phyloP scores from a whole-genome alignment of 2,113 vertebrate species.

The Eudyptes chrysolophus region DNA sequence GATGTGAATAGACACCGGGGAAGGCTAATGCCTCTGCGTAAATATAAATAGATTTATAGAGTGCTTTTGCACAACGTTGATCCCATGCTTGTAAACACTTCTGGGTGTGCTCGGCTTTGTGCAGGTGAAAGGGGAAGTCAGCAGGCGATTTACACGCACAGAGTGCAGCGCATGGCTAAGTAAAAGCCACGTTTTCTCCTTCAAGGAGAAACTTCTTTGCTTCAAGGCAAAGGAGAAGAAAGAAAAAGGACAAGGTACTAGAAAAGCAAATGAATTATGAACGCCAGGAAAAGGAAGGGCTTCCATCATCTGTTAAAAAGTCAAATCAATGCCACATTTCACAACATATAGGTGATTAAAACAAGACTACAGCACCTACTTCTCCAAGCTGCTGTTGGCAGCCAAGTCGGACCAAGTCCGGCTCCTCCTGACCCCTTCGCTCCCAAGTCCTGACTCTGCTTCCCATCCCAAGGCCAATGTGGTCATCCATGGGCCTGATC shows the following conservation, averaged over 20 bases:
- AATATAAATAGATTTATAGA: background rate
- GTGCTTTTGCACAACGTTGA: background rate
- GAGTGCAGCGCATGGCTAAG: background rate
- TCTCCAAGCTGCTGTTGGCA: background rate
- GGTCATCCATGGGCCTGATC: background rate
- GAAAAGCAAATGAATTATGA: background rate
- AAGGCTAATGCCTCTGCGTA: background rate
- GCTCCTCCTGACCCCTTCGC: background rate
- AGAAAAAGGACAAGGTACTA: background rate
- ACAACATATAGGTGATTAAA: background rate
- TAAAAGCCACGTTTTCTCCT: background rate
- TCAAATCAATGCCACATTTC: background rate
- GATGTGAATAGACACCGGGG: background rate
- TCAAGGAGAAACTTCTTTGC: background rate
- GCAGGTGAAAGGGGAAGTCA: background rate
- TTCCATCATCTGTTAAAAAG: background rate
- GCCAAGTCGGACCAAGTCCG: rapidly evolving
- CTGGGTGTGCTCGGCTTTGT: background rate
- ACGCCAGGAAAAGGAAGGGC: background rate
- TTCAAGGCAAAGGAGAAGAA: background rate
- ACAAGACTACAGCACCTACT: background rate
- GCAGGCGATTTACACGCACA: rapidly evolving
- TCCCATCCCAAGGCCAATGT: background rate
- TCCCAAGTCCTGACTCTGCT: background rate
- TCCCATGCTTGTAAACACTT: background rate